Percentiles rank a stretch among this genome's conserved stretches.
Conservation (phyloP, 2,797 vertebrate species). For the Anas bahamensis region DNA sequence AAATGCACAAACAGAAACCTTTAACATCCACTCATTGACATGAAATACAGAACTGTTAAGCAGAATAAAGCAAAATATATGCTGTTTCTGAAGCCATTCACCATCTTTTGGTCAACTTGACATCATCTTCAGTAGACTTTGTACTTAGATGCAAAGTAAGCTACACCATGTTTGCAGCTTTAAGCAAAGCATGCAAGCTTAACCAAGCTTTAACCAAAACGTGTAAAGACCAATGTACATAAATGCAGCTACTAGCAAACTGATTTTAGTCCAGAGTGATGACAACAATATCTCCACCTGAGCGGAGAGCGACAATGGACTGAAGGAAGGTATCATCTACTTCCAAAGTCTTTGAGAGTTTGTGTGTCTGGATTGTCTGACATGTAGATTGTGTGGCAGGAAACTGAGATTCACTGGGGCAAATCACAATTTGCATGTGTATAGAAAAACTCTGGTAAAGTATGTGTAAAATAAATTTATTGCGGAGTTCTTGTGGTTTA, state of each 20-base stretch:
- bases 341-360: slow-evolving; percentile 39
- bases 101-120: neutral
- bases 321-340: slow-evolving; percentile 39
- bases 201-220: slow-evolving; percentile 18
- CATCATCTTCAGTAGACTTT: neutral
- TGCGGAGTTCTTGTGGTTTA: neutral
- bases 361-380: slow-evolving; percentile 66
- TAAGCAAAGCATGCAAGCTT: too few species aligned
- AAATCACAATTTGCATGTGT: neutral
- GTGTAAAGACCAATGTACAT: slow-evolving; percentile 40
- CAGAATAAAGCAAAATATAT: neutral
- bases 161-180: neutral
- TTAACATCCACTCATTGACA: neutral
- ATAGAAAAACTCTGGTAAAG: neutral
- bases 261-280: slow-evolving; percentile 32
- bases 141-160: neutral
- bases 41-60: neutral
- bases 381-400: slow-evolving; percentile 48
- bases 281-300: neutral
- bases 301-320: slow-evolving; percentile 29
- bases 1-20: neutral
- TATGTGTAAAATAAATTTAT: slow-evolving; percentile 13
- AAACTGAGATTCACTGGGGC: slow-evolving; percentile 1
- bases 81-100: neutral
- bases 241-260: slow-evolving; percentile 63